Evolutionary conservation across 2,888 invertebrate genomes (phyloP).

Genomic region (Ichneumon xanthorius): DNA sequence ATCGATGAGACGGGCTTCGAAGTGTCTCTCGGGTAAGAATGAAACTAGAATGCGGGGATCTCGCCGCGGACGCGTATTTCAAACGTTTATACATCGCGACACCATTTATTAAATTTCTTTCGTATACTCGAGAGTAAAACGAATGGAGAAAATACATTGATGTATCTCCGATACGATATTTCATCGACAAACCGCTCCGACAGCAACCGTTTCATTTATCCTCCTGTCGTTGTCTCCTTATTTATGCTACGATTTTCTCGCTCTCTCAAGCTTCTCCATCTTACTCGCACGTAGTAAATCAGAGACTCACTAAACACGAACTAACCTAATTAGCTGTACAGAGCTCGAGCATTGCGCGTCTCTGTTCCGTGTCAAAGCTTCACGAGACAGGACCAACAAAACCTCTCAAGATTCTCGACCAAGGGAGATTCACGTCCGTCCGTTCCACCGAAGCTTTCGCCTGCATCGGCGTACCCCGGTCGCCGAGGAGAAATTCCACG

Average conservation of each 20-base stretch:
- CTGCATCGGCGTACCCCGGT: not conserved
- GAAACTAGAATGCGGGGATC: slow-evolving; percentile 15
- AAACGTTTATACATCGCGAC: slow-evolving; percentile 16
- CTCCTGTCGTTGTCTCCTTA: slow-evolving; percentile 2
- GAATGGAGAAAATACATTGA: not conserved
- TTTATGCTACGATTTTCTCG: not conserved
- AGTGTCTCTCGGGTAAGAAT: slow-evolving; percentile 45
- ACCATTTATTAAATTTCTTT: slow-evolving; percentile 25
- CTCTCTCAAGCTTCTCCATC: not conserved
- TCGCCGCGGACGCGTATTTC: slow-evolving; percentile 38
- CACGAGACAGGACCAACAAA: not conserved
- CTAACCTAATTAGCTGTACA: not conserved
- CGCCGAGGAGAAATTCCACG: not conserved
- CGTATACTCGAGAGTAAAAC: not conserved
- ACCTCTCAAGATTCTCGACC: not conserved
- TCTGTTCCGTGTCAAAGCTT: slow-evolving; percentile 6
- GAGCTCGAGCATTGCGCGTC: not conserved
- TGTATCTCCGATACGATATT: slow-evolving; percentile 20
- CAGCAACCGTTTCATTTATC: slow-evolving; percentile 3
- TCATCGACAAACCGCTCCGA: not conserved
- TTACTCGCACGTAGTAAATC: not conserved
- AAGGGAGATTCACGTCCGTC: not conserved
- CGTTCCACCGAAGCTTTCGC: not conserved
- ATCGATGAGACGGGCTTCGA: slow-evolving; percentile 39
- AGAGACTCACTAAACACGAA: slow-evolving; percentile 20